Base-by-base conservation (phyloP, 2,797 vertebrate species). In the Crocidura indochinensis region DNA sequence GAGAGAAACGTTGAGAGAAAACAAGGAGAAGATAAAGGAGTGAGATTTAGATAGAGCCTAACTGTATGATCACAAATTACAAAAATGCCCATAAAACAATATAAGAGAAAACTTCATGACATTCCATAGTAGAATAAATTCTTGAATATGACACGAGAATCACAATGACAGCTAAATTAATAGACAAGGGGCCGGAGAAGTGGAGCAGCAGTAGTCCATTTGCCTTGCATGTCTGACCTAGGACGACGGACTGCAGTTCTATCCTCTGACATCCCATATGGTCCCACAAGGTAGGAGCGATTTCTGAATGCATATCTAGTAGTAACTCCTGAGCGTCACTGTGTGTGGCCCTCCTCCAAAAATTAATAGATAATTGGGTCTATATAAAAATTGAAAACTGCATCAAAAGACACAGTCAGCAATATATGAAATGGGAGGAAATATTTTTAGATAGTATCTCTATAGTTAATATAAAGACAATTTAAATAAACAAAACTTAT, bases 71-170 rank as follows among this genome's bases (percentile, higher is more conserved):
- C 10, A 17, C 4, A 78, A 53, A 81, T 17, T 68, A 65, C 56
- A 76, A 49, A 88, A 82, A 19, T 78, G 72, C 26, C 7, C 84
- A 77, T 1, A 84, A 67, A 46, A 91, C 90, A 94, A 79, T 6
- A n/a, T 15, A 44, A 0, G 1, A 20, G 27, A 80, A 81, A 53
- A 2, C 27, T 56, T 93, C 38, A 74, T 69, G 19, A 65, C 1
- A 14, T 51, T 74, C 19, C 26, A 87, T 80, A 72, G 88, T 15
- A 29, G 20, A 90, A 69, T 65, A 4, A 49, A 69, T 86, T 91
- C 31, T 77, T 76, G n/a, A 4, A 7, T 60, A 72, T 53, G 46
- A 88, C 9, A 75, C 19, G 22, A 64, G 84, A 90, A 85, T 20
- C 38, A 74, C 7, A 81, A 60, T 60, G n/a, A 2, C 12, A 73